These are phyloP conservation scores for Trileptium ribeirensis DNA, from an alignment of 2,888 invertebrate species.

Conservation along the genomic window DNA sequence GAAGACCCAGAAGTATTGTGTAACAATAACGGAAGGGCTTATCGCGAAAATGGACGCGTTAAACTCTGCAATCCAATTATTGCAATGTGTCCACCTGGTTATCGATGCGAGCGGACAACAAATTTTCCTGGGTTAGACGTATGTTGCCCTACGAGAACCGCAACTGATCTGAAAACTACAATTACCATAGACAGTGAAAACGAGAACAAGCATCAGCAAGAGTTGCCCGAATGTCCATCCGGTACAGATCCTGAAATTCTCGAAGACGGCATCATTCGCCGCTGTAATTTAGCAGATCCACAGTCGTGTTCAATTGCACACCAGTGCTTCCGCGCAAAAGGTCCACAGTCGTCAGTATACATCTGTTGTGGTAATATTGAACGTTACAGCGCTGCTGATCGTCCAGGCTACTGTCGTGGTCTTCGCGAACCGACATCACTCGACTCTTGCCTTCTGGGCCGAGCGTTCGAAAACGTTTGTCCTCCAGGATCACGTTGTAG, in stretches of 20 bases:
- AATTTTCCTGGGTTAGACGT: not conserved
- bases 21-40: not conserved
- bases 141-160: not conserved
- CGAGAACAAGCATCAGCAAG: not conserved
- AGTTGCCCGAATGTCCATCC: no score
- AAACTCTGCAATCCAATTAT: not conserved
- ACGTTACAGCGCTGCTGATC: not conserved
- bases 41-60: not conserved
- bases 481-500: not conserved
- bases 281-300: not conserved
- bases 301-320: not conserved
- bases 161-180: not conserved
- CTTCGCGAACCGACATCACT: not conserved
- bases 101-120: not conserved
- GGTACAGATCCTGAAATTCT: not conserved
- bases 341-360: not conserved
- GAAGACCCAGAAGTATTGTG: not conserved
- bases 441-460: not conserved
- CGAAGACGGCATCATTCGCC: not conserved
- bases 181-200: not conserved
- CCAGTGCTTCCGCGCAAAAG: not conserved
- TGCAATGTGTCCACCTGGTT: not conserved
- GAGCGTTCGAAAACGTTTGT: not conserved
- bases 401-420: not conserved
- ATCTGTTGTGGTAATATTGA: not conserved